Conservation (phyloP, 2,113 vertebrate species). For the Lutjanus erythropterus region DNA sequence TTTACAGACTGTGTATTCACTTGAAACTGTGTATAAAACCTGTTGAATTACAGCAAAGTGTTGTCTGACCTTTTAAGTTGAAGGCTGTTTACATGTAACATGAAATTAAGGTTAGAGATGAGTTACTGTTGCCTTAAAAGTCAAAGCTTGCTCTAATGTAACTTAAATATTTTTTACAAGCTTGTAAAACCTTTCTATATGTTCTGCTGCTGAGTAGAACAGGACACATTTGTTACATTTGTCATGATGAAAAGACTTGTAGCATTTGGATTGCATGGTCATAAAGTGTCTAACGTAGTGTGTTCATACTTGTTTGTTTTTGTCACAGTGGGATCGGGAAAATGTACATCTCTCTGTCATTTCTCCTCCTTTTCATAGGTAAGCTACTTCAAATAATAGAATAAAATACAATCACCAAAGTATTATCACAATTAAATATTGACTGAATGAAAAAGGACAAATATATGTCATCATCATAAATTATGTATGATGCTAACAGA, state of each 20-base stretch:
- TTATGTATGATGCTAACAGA: neutral
- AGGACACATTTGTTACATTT: neutral
- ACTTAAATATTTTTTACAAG: neutral
- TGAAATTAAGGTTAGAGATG: neutral
- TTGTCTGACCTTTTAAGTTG: neutral
- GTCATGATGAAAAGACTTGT: neutral
- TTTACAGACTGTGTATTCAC: neutral
- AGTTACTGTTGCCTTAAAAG: neutral
- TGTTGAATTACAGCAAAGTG: neutral
- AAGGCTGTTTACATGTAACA: neutral
- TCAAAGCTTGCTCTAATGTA: neutral
- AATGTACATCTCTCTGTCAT: conserved; percentile 40
- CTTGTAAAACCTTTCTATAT: neutral
- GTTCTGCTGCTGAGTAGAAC: neutral
- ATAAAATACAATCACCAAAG: neutral
- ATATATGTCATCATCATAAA: neutral
- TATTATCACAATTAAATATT: neutral
- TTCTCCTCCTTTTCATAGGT: conserved; percentile 58
- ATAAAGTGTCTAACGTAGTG: neutral
- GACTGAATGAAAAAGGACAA: neutral
- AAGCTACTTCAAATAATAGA: conserved; percentile 11
- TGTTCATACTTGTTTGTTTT: neutral
- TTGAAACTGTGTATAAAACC: neutral
- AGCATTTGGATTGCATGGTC: neutral
- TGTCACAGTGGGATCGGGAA: conserved; percentile 21